Conservation (phyloP, 53 echinoderm and acorn worm genomes). For the Glandiceps talaboti region DNA sequence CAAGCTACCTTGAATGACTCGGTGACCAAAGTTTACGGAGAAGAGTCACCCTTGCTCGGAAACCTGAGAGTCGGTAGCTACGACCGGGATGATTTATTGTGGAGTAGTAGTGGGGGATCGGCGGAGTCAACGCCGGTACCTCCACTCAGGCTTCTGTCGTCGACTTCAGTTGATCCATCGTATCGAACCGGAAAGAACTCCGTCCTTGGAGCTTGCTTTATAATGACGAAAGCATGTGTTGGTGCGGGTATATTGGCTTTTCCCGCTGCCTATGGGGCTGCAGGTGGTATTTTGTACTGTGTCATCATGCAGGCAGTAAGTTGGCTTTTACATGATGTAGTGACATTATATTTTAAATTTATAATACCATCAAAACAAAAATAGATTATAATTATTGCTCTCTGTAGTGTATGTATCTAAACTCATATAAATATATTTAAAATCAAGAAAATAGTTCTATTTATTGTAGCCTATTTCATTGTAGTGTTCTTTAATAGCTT, state of each 20-base stretch:
- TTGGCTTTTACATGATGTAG: too few relatives aligned
- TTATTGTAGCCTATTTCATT: too few relatives aligned
- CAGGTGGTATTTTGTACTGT: slow-evolving; percentile 67
- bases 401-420: too few relatives aligned
- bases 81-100: background rate
- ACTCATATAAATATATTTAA: too few relatives aligned
- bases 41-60: background rate
- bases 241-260: slow-evolving; percentile 90
- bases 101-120: background rate
- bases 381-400: too few relatives aligned
- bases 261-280: slow-evolving; percentile 67
- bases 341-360: too few relatives aligned
- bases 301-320: slow-evolving; percentile 55
- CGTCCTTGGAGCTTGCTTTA: slow-evolving; percentile 64
- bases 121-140: background rate
- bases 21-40: background rate
- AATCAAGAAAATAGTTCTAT: too few relatives aligned
- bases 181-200: background rate
- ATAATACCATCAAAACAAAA: too few relatives aligned
- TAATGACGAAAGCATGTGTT: slow-evolving; percentile 89
- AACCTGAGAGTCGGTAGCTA: too few relatives aligned
- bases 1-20: background rate
- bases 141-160: background rate
- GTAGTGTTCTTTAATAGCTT: too few relatives aligned
- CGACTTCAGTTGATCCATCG: background rate